phyloP scores from a whole-genome alignment of 35 echinoderm and acorn worm genomes.

The Lytechinus pictus region DNA sequence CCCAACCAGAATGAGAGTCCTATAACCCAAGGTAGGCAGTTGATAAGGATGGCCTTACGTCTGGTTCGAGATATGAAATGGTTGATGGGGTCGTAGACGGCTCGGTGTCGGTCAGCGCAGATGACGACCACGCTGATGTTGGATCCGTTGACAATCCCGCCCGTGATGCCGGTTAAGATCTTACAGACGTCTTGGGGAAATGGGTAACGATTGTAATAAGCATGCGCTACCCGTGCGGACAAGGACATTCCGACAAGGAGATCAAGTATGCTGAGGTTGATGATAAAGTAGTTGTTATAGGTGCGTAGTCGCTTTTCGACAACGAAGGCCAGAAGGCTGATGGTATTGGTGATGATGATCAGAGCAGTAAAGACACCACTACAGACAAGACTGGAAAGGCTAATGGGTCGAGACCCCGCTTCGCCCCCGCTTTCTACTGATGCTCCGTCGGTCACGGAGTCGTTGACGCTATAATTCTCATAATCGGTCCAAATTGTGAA shows the following conservation, averaged over 20 bases:
- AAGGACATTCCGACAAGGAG: not conserved
- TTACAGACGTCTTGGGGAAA: not conserved
- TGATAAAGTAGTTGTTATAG: not conserved
- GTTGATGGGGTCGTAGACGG: not conserved
- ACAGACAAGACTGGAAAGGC: not conserved
- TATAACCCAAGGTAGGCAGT: not conserved
- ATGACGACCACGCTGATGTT: not conserved
- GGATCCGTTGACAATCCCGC: not conserved
- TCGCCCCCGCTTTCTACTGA: not conserved
- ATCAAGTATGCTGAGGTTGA: not conserved
- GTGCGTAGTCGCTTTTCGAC: not conserved
- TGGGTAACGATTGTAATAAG: not conserved
- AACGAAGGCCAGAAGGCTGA: not conserved
- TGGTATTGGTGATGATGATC: not conserved
- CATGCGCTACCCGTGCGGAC: not conserved
- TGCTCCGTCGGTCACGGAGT: not conserved
- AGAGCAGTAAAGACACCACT: not conserved
- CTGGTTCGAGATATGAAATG: not conserved
- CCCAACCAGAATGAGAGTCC: not conserved
- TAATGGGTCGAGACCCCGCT: not conserved
- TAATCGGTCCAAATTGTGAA: not conserved
- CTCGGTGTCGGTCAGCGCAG: not conserved
- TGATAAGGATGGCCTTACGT: not conserved
- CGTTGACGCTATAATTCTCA: not conserved
- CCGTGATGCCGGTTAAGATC: not conserved